These are phyloP conservation scores for Macrocentrus cingulum DNA, from an alignment of 1,140 invertebrate species.

Conservation along the genomic window DNA sequence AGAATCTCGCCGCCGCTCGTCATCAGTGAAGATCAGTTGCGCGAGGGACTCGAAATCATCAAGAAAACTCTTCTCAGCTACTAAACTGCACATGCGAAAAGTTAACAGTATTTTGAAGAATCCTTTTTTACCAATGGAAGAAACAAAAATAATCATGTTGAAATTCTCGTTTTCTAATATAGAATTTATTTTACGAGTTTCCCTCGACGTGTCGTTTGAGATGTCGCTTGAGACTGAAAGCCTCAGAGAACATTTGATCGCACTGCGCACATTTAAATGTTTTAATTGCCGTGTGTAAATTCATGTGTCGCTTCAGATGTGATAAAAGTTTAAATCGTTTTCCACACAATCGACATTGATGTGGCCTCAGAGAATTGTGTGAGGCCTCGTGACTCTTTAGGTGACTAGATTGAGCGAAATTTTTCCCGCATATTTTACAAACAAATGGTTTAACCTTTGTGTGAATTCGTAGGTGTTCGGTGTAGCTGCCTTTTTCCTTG, in stretches of 20 bases:
- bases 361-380: constrained; percentile 48
- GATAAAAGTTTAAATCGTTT: constrained; percentile 55
- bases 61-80: constrained; percentile 45
- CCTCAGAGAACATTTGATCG: constrained; percentile 54
- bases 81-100: constrained; percentile 9
- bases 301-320: constrained; percentile 52
- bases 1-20: constrained; percentile 74
- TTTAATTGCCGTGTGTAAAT: constrained; percentile 50
- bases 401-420: constrained; percentile 52
- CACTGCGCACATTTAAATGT: constrained; percentile 55
- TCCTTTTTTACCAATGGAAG: no score
- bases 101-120: no score
- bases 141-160: no score
- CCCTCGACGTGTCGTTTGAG: constrained; percentile 46
- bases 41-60: constrained; percentile 69
- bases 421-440: constrained; percentile 57
- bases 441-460: constrained; percentile 60
- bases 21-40: constrained; percentile 67
- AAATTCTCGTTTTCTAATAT: no score
- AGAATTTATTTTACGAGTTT: no score
- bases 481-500: constrained; percentile 57
- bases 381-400: constrained; percentile 52
- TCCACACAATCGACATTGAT: constrained; percentile 53
- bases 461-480: constrained; percentile 59
- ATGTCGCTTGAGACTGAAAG: constrained; percentile 57